These are phyloP conservation scores for Omphaloscelis lunosa DNA, from an alignment of 2,888 invertebrate genomes.

Conservation along the genomic window DNA sequence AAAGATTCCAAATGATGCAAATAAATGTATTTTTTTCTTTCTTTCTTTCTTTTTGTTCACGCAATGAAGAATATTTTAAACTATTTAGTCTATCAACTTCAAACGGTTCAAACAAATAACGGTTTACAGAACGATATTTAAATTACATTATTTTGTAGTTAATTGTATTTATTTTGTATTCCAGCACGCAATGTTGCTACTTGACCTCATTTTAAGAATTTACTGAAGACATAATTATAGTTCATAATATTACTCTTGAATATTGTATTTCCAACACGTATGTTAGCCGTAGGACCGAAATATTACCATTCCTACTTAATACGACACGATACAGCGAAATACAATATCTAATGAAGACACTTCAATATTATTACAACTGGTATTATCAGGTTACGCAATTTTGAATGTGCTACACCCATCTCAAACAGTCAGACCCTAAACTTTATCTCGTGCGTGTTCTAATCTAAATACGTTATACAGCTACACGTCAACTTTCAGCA, in stretches of 20 bases:
- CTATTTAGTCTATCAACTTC: not conserved
- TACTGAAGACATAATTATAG: not conserved
- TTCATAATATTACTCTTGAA: no score
- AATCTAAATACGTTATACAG: slow-evolving; percentile 31
- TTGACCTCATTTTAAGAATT: not conserved
- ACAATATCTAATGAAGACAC: slow-evolving; percentile 11
- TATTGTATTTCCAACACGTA: slow-evolving; percentile 1
- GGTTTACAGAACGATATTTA: not conserved
- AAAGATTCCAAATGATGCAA: not conserved
- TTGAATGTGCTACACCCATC: slow-evolving; percentile 24
- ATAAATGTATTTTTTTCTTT: no score
- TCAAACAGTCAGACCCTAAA: slow-evolving; percentile 33
- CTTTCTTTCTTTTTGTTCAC: no score
- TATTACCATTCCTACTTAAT: not conserved
- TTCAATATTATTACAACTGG: slow-evolving; percentile 7
- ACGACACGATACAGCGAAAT: not conserved
- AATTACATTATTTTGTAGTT: not conserved
- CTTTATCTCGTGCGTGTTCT: slow-evolving; percentile 33
- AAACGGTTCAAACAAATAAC: not conserved
- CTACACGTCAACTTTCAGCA: slow-evolving; percentile 4
- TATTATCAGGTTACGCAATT: slow-evolving; percentile 21
- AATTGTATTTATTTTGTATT: not conserved
- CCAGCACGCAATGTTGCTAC: not conserved
- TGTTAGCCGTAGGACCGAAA: not conserved
- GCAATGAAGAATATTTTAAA: not conserved